phyloP scores from a whole-genome alignment of 2,113 vertebrate genomes.

The Tachysurus vachellii region DNA sequence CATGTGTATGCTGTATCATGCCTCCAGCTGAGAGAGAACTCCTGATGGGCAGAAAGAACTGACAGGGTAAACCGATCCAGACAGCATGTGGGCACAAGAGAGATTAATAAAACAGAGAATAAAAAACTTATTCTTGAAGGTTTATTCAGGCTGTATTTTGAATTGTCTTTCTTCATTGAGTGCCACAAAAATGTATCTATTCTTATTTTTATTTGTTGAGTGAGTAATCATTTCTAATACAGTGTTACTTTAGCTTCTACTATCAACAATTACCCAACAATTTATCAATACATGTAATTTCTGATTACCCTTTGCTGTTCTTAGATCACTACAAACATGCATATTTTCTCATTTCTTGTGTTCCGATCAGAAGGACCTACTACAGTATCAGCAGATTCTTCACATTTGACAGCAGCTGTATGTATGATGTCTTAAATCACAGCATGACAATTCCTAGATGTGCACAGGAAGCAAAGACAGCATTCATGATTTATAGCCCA shows the following conservation, averaged over 20 bases:
- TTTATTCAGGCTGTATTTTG: neutral
- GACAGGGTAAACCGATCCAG: neutral
- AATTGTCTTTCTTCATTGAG: neutral
- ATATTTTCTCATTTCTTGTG: neutral
- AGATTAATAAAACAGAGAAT: neutral
- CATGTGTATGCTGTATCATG: neutral
- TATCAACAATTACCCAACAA: neutral
- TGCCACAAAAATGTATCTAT: neutral
- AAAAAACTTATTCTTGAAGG: neutral
- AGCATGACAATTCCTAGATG: neutral
- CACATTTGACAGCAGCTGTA: conserved; percentile 8
- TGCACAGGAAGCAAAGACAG: conserved; percentile 5
- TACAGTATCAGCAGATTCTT: conserved; percentile 15
- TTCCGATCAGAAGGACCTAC: neutral
- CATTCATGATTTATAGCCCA: neutral
- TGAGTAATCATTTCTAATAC: neutral
- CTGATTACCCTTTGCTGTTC: conserved; percentile 5
- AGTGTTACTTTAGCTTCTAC: neutral
- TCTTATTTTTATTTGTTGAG: neutral
- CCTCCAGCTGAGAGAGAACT: neutral
- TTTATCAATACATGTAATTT: neutral
- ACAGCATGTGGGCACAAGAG: neutral
- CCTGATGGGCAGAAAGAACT: neutral
- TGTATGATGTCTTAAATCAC: conserved; percentile 26
- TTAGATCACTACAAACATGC: neutral